Evolutionary conservation across 2,888 invertebrate genomes (phyloP).

Genomic region (Dryadula phaetusa): DNA sequence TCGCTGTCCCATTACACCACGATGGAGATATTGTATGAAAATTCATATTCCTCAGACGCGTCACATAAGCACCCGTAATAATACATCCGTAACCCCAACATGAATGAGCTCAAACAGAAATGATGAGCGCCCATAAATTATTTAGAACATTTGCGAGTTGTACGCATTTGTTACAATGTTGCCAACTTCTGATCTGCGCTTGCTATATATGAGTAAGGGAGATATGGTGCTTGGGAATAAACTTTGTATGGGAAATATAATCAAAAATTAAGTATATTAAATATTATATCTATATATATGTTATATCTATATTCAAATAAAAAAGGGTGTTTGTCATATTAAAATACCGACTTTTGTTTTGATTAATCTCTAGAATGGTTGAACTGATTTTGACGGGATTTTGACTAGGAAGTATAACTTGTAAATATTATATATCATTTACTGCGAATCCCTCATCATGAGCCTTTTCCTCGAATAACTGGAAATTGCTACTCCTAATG

Average conservation of each 20-base stretch:
- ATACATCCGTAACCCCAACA: slow-evolving; percentile 36
- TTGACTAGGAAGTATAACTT: too few species aligned
- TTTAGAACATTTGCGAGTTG: slow-evolving; percentile 37
- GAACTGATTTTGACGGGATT: too few species aligned
- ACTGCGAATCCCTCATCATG: neutral
- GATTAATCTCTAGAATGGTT: too few species aligned
- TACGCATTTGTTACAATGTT: slow-evolving; percentile 41
- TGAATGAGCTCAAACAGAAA: slow-evolving; percentile 44
- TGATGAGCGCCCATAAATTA: slow-evolving; percentile 41
- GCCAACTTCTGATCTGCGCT: slow-evolving; percentile 24
- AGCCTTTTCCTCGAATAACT: neutral
- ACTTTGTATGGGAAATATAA: neutral
- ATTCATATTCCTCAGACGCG: slow-evolving; percentile 17
- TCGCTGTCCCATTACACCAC: too few species aligned
- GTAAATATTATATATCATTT: neutral
- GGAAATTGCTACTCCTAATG: slow-evolving; percentile 2
- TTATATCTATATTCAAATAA: too few species aligned
- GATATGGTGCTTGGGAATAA: slow-evolving; percentile 1
- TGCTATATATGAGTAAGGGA: neutral
- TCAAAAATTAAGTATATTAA: neutral
- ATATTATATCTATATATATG: too few species aligned
- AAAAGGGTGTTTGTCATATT: too few species aligned
- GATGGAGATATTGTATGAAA: neutral
- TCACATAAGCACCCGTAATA: slow-evolving; percentile 34
- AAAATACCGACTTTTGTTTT: too few species aligned